Percentiles rank a stretch among this genome's conserved stretches.
These are phyloP conservation scores for Chloropsis hardwickii DNA, from an alignment of 2,113 vertebrate species.

Conservation along the genomic window DNA sequence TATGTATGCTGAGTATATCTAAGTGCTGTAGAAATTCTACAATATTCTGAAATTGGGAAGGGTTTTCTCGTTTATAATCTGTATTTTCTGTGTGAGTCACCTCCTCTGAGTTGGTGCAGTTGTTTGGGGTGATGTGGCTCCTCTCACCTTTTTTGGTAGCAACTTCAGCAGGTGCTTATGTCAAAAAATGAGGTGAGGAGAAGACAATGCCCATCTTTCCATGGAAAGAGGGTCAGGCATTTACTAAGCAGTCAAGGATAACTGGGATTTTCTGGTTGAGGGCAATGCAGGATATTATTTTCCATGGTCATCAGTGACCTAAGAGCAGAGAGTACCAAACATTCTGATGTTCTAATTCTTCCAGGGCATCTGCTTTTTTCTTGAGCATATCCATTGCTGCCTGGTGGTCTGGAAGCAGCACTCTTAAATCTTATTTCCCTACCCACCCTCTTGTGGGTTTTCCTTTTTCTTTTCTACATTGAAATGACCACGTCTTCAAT, in stretches of 20 bases:
- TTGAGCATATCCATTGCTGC: not conserved
- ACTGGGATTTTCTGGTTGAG: not conserved
- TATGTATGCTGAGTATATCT: not conserved
- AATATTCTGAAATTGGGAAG: not conserved
- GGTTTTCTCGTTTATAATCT: not conserved
- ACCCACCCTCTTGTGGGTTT: not conserved
- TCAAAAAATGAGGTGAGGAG: not conserved
- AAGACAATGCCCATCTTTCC: not conserved
- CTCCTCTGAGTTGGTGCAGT: not conserved
- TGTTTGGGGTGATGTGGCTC: not conserved
- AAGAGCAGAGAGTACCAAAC: not conserved
- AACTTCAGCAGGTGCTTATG: not conserved
- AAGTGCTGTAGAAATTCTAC: not conserved
- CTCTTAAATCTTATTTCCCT: not conserved
- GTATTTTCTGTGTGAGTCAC: not conserved
- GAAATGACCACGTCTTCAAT: not conserved
- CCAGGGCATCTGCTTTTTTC: not conserved
- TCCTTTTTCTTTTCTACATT: not conserved
- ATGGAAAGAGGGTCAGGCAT: not conserved
- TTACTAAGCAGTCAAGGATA: not conserved
- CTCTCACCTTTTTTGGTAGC: not conserved
- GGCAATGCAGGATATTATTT: not conserved
- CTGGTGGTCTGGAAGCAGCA: not conserved
- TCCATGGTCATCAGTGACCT: not conserved
- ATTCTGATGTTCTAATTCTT: not conserved